Evolutionary conservation across 1,140 invertebrate species (phyloP).

Genomic region (Leptinotarsa lineolata): DNA sequence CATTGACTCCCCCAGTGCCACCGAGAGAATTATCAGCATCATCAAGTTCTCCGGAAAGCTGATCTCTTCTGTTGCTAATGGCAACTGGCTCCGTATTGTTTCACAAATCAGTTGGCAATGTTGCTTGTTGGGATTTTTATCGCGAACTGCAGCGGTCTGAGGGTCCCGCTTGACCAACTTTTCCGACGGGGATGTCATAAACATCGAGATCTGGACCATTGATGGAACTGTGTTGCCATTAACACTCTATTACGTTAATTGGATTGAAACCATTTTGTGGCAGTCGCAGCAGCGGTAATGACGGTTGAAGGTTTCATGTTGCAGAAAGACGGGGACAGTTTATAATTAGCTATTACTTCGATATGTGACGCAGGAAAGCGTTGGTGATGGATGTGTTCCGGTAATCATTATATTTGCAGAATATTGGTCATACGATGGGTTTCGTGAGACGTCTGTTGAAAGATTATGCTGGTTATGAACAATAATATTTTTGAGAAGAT

Average conservation of each 20-base stretch:
- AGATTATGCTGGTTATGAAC: too few relatives aligned
- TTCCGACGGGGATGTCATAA: not conserved
- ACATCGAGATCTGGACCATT: not conserved
- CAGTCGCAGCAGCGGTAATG: not conserved
- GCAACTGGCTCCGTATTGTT: conserved; percentile 2
- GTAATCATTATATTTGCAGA: too few relatives aligned
- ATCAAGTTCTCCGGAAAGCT: not conserved
- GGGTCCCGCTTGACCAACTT: not conserved
- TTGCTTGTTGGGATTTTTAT: not conserved
- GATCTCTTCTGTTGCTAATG: not conserved
- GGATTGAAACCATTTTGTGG: not conserved
- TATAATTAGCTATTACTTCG: too few relatives aligned
- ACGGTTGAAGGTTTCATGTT: not conserved
- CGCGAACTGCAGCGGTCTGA: not conserved
- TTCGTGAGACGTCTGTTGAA: too few relatives aligned
- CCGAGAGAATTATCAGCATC: not conserved
- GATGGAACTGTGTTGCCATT: conserved; percentile 2
- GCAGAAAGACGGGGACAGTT: too few relatives aligned
- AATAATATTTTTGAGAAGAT: too few relatives aligned
- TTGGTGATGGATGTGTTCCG: too few relatives aligned
- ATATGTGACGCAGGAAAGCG: too few relatives aligned
- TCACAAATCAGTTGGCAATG: conserved; percentile 3
- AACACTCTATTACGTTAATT: not conserved
- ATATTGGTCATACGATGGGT: too few relatives aligned
- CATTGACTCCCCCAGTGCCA: not conserved